Conservation (phyloP, 2,113 vertebrate genomes). For the Corythaeola cristata region DNA sequence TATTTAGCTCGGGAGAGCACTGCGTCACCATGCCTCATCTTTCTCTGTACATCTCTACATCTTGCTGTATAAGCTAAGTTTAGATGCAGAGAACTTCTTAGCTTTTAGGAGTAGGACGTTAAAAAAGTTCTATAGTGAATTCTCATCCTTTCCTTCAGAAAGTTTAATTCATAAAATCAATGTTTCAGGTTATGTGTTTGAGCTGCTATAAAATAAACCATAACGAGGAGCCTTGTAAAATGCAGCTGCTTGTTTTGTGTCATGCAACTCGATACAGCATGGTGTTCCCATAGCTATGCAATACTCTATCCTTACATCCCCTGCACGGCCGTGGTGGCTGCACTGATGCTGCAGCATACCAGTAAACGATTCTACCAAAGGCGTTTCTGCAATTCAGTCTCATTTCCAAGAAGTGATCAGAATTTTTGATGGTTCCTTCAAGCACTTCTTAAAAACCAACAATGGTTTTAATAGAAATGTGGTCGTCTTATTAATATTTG, state of each 20-base stretch:
- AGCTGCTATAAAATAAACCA: background rate
- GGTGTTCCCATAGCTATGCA: background rate
- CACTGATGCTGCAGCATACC: background rate
- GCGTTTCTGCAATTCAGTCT: background rate
- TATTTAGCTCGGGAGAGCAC: background rate
- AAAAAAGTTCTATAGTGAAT: background rate
- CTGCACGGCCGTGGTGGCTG: background rate
- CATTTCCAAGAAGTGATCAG: background rate
- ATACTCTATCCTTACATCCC: background rate
- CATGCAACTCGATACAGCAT: background rate
- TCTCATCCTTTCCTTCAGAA: background rate
- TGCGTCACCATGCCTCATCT: background rate
- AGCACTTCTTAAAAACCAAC: background rate
- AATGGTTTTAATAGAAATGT: background rate
- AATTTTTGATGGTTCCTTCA: background rate
- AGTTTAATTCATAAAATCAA: background rate
- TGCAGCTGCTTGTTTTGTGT: background rate
- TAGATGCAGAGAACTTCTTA: background rate
- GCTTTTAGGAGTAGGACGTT: background rate
- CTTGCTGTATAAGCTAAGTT: background rate
- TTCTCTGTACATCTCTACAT: background rate
- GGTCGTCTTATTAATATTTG: background rate
- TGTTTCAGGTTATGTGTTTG: background rate
- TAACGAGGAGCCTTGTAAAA: background rate
- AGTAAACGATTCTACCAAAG: background rate